These are phyloP conservation scores for Acholoe squamosa DNA, from an alignment of 2,888 invertebrate species.

Conservation along the genomic window DNA sequence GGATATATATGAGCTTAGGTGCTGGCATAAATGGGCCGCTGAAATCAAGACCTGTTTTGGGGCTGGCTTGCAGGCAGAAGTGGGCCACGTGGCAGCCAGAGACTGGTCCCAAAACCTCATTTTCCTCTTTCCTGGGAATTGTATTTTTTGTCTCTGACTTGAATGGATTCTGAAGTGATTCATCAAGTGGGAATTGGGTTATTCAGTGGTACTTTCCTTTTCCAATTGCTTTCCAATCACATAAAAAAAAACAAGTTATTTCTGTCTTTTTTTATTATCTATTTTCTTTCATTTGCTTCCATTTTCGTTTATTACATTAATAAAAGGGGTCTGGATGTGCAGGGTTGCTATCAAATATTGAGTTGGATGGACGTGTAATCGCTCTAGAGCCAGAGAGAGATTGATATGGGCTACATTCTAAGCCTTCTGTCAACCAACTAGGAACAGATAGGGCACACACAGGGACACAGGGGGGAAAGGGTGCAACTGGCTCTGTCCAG, in stretches of 20 bases:
- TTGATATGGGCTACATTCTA: neutral
- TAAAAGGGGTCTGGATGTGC: neutral
- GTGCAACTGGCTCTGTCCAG: neutral
- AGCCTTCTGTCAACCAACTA: neutral
- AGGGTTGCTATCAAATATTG: slow-evolving; percentile 34
- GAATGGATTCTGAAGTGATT: neutral
- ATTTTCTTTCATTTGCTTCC: no score
- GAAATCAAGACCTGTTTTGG: neutral
- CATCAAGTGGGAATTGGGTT: neutral
- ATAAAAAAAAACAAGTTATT: neutral
- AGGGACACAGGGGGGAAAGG: neutral
- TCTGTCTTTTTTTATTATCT: no score
- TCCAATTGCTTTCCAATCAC: neutral
- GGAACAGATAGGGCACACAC: neutral
- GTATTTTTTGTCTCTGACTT: neutral
- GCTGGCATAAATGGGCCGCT: neutral
- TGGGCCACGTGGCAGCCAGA: neutral
- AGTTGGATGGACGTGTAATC: neutral
- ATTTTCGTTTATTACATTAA: neutral
- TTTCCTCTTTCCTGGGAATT: neutral
- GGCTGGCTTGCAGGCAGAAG: neutral
- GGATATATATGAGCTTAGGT: neutral
- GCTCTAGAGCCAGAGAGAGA: neutral
- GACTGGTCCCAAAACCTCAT: neutral
- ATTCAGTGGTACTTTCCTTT: neutral